A percentile compares a stretch with the other conserved stretches of the same genome.
Conservation (phyloP, 2,888 invertebrate species). For the Latrodectus hesperus region DNA sequence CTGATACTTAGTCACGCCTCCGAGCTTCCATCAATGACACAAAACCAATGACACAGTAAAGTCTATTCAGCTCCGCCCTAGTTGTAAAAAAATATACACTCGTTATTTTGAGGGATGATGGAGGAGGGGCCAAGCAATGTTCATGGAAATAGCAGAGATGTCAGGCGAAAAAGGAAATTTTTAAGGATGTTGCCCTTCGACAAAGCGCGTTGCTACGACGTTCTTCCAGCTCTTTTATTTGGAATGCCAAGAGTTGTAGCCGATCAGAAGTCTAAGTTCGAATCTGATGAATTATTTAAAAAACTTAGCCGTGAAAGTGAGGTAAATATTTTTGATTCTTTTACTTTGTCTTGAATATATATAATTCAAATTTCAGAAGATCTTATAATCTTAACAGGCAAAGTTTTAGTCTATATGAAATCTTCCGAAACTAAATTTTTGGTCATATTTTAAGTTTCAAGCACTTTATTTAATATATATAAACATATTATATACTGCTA, state of each 20-base stretch:
- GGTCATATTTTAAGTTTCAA: too few relatives aligned
- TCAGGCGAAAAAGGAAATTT: neutral
- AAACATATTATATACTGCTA: too few relatives aligned
- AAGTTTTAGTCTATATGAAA: too few relatives aligned
- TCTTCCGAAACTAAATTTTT: too few relatives aligned
- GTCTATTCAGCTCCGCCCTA: constrained; percentile 12
- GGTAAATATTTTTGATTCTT: constrained; percentile 78
- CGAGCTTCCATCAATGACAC: constrained; percentile 37
- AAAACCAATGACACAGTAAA: constrained; percentile 47
- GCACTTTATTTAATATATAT: too few relatives aligned
- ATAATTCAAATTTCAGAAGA: too few relatives aligned
- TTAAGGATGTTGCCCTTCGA: constrained; percentile 54
- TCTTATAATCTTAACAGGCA: too few relatives aligned
- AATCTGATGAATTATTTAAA: constrained; percentile 95
- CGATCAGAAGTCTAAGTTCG: constrained; percentile 96
- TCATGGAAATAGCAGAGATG: neutral
- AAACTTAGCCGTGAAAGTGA: constrained; percentile 94
- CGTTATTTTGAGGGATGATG: neutral
- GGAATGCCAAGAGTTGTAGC: constrained; percentile 98
- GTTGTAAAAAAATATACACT: neutral
- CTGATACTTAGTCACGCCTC: constrained; percentile 9
- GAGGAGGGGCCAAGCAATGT: too few relatives aligned
- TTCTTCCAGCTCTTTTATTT: constrained; percentile 81
- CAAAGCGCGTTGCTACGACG: constrained; percentile 7
- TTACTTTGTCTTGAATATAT: too few relatives aligned